These are phyloP conservation scores for Bergia puertoricense DNA, from an alignment of 92 coral and sea anemone genomes.

Conservation along the genomic window DNA sequence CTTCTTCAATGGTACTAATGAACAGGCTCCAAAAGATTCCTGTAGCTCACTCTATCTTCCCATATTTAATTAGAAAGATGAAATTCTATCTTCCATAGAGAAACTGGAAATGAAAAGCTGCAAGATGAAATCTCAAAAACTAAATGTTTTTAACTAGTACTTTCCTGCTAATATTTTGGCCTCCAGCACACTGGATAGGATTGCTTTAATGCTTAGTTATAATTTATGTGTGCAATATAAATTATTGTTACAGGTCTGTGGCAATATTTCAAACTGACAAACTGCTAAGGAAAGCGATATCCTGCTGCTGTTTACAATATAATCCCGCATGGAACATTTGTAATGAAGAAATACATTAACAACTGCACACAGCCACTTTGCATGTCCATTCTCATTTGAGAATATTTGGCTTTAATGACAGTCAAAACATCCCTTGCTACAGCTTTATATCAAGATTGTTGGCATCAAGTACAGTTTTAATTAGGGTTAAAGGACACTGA, in stretches of 20 bases:
- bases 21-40: background rate
- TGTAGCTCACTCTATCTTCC: background rate
- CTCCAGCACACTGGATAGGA: background rate
- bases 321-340: background rate
- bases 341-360: background rate
- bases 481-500: background rate
- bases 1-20: background rate
- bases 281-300: background rate
- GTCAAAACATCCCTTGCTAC: background rate
- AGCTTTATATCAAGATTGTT: too few relatives aligned
- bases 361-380: background rate
- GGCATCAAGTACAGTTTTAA: background rate
- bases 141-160: too few relatives aligned
- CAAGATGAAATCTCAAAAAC: too few relatives aligned
- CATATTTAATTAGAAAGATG: background rate
- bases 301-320: conserved; percentile 15
- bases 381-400: too few relatives aligned
- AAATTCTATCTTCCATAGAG: background rate
- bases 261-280: conserved; percentile 13
- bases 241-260: background rate
- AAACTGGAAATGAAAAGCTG: background rate
- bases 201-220: background rate
- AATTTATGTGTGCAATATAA: background rate
- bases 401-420: background rate
- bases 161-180: background rate